Evolutionary conservation across 2,113 vertebrate species (phyloP).

Genomic region (Tragelaphus imberbis): DNA sequence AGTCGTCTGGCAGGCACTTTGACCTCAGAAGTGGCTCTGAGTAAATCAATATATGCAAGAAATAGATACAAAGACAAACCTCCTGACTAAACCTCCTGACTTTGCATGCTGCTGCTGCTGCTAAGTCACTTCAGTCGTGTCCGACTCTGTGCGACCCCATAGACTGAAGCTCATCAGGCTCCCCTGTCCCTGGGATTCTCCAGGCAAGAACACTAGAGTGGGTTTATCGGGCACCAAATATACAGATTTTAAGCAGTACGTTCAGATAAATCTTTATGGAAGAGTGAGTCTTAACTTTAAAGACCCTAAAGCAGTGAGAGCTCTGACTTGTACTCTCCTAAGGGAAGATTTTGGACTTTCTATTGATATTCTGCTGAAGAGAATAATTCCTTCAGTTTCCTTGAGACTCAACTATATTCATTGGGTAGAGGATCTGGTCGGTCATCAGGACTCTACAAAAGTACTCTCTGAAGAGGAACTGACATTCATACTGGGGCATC

Average conservation of each 20-base stretch:
- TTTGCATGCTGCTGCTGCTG: too few species aligned
- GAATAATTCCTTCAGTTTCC: constrained; percentile 96
- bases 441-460: constrained; percentile 76
- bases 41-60: constrained; percentile 90
- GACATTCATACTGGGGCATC: constrained; percentile 97
- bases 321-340: constrained; percentile 94
- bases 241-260: constrained; percentile 89
- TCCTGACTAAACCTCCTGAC: constrained; percentile 90
- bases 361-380: constrained; percentile 95
- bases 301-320: constrained; percentile 94
- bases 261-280: constrained; percentile 85
- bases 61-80: constrained; percentile 92
- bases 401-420: constrained; percentile 98
- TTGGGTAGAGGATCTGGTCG: constrained; percentile 97
- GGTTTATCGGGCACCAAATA: constrained; percentile 91
- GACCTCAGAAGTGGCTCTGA: constrained; percentile 76
- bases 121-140: too few species aligned
- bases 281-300: constrained; percentile 95
- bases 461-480: constrained; percentile 86
- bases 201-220: too few species aligned
- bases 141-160: too few species aligned
- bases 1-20: neutral
- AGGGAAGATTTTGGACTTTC: constrained; percentile 96
- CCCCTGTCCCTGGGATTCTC: too few species aligned
- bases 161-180: too few species aligned